Conservation (phyloP, 2,113 vertebrate species). For the Xenopus tropicalis region DNA sequence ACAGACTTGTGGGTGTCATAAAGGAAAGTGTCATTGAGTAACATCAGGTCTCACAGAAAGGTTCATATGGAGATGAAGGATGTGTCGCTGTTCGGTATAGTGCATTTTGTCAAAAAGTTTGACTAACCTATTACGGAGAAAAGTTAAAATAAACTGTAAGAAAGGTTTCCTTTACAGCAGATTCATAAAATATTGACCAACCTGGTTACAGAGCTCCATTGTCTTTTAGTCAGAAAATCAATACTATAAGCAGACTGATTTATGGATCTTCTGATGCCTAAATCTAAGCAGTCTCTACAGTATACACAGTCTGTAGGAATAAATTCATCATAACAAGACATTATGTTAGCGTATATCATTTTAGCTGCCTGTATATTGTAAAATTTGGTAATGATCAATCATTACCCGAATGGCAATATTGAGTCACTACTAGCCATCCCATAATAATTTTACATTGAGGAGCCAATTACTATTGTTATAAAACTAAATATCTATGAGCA, state of each 20-base stretch:
- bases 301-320: too few relatives aligned
- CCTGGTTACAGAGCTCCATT: background rate
- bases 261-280: background rate
- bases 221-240: background rate
- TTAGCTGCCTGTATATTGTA: too few relatives aligned
- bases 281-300: background rate
- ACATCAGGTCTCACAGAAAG: background rate
- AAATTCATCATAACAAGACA: too few relatives aligned
- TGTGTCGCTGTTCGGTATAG: background rate
- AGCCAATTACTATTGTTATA: too few relatives aligned
- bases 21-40: background rate
- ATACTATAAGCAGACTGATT: background rate
- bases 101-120: background rate
- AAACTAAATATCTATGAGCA: too few relatives aligned
- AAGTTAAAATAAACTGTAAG: background rate
- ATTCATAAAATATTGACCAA: background rate
- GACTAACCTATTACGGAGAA: background rate
- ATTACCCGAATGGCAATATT: too few relatives aligned
- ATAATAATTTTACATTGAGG: too few relatives aligned
- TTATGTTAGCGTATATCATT: too few relatives aligned
- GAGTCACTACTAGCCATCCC: too few relatives aligned
- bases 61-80: background rate
- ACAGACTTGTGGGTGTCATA: background rate
- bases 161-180: background rate
- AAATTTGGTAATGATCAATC: too few relatives aligned